Conservation (phyloP, 2,797 vertebrate species). For the Chaunax sp. region DNA sequence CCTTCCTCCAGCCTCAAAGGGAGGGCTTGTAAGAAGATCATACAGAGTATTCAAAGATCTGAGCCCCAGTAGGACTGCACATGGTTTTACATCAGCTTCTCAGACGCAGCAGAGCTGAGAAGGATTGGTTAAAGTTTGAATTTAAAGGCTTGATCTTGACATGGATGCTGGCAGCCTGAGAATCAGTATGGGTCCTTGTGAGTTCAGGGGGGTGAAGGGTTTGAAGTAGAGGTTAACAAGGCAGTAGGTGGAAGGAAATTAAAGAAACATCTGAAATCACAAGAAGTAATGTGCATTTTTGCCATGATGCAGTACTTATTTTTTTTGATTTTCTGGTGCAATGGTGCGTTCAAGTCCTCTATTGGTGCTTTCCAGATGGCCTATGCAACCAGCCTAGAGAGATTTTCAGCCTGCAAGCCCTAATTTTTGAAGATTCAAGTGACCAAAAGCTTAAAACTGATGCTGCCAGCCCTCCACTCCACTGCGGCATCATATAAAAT, state of each 20-base stretch:
- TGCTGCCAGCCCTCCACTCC: slow-evolving; percentile 35
- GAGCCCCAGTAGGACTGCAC: slow-evolving; percentile 38
- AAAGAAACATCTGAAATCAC: slow-evolving; percentile 45
- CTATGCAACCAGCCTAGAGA: background rate
- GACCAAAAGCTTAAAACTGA: slow-evolving; percentile 31
- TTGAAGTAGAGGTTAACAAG: slow-evolving; percentile 68
- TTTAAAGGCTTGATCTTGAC: slow-evolving; percentile 18
- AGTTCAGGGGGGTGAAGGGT: slow-evolving; percentile 52
- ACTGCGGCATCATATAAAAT: slow-evolving; percentile 49
- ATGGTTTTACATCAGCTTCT: slow-evolving; percentile 27
- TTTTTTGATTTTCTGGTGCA: background rate
- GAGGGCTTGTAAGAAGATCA: slow-evolving; percentile 50
- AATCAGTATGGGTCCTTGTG: slow-evolving; percentile 37
- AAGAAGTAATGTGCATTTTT: slow-evolving; percentile 2
- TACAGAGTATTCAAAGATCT: slow-evolving; percentile 50
- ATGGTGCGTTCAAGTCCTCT: slow-evolving; percentile 29
- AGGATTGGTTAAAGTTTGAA: background rate
- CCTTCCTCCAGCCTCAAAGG: slow-evolving; percentile 63
- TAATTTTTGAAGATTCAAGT: slow-evolving; percentile 18
- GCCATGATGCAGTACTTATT: background rate
- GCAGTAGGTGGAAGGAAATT: slow-evolving; percentile 45
- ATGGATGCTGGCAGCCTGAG: slow-evolving; percentile 33
- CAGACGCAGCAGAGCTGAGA: slow-evolving; percentile 36
- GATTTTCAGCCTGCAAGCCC: slow-evolving; percentile 6
- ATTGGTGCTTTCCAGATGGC: slow-evolving; percentile 8